phyloP scores from a whole-genome alignment of 2,797 vertebrate genomes.

The Lepidocolaptes lacrymiger region DNA sequence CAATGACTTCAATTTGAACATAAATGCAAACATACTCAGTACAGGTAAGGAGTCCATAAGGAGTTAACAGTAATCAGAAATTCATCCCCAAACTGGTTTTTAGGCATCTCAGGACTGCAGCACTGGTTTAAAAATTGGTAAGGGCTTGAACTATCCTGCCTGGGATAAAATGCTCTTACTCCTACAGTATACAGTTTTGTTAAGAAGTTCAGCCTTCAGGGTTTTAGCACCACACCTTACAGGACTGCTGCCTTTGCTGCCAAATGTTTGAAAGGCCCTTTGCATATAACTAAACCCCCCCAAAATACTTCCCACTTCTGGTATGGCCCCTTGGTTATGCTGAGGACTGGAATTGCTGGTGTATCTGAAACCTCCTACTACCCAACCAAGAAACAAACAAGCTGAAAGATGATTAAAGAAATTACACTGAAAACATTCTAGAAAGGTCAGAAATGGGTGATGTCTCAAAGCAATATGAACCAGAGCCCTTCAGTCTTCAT shows the following conservation, averaged over 20 bases:
- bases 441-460: background rate
- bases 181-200: background rate
- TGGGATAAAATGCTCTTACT: background rate
- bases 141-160: background rate
- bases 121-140: background rate
- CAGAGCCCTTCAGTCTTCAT: background rate
- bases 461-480: background rate
- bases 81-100: background rate
- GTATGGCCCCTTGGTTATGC: background rate
- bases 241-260: background rate
- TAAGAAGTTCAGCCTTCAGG: background rate
- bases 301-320: background rate
- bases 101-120: background rate
- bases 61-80: background rate
- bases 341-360: background rate
- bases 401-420: background rate
- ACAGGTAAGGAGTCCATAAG: background rate
- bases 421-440: background rate
- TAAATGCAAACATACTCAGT: background rate
- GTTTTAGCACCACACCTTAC: background rate
- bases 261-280: background rate
- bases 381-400: background rate
- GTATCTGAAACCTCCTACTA: background rate
- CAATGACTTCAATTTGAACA: background rate
- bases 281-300: background rate